Percentiles rank a stretch among this genome's conserved stretches.
phyloP scores from a whole-genome alignment of 1,140 invertebrate genomes.

The Doryteuthis pealeii region DNA sequence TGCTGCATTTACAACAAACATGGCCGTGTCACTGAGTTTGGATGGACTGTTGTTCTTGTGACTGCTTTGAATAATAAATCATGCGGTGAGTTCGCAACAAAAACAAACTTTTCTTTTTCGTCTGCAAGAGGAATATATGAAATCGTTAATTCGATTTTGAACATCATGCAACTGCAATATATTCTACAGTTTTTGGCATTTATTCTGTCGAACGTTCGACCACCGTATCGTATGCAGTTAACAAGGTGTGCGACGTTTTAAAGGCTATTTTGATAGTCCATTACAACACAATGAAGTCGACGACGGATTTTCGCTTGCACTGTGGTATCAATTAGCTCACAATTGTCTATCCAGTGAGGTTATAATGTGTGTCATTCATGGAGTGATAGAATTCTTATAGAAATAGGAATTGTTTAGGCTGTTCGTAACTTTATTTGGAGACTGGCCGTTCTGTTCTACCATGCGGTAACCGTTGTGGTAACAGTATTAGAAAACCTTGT shows the following conservation, averaged over 20 bases:
- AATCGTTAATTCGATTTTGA: too few species aligned
- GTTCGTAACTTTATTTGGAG: conserved; percentile 26
- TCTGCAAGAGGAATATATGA: too few species aligned
- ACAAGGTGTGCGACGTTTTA: conserved; percentile 2
- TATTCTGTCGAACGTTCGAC: neutral
- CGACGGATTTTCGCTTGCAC: neutral
- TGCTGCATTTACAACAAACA: too few species aligned
- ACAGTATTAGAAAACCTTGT: conserved; percentile 21
- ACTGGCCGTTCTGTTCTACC: conserved; percentile 21
- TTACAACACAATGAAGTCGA: conserved; percentile 17
- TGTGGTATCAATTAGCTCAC: neutral
- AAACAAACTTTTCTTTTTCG: too few species aligned
- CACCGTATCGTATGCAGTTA: conserved; percentile 16
- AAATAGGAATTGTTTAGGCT: conserved; percentile 22
- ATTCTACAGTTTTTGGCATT: too few species aligned
- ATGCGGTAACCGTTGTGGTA: conserved; percentile 22
- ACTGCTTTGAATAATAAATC: too few species aligned
- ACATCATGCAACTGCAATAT: too few species aligned
- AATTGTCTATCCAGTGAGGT: conserved; percentile 5
- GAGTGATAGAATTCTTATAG: conserved; percentile 21
- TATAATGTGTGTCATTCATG: conserved; percentile 10
- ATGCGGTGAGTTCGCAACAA: too few species aligned
- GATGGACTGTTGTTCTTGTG: too few species aligned
- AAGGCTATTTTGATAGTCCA: conserved; percentile 17
- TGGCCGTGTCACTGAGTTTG: too few species aligned